Conservation (phyloP, 2,888 invertebrate species). For the Mesorhabditis spiculigera region DNA sequence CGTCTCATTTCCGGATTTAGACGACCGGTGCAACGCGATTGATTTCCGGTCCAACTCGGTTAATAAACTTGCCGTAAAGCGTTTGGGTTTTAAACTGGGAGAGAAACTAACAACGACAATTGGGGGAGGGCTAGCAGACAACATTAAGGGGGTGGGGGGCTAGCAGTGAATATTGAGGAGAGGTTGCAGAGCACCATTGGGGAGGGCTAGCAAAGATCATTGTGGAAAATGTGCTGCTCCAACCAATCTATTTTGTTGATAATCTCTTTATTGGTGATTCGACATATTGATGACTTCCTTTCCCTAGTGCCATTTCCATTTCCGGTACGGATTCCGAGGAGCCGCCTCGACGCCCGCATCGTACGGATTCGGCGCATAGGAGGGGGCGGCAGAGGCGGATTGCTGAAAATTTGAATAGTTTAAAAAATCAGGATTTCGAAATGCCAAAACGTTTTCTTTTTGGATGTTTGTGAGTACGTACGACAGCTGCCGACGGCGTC, state of each 20-base stretch:
- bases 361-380: conserved; percentile 7
- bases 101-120: no score
- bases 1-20: no score
- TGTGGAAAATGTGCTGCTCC: no score
- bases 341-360: conserved; percentile 35
- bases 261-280: conserved; percentile 2
- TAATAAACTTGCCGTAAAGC: no score
- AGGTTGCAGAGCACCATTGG: no score
- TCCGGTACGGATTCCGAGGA: conserved; percentile 31
- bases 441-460: not conserved
- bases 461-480: not conserved
- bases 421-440: not conserved
- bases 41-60: no score
- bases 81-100: no score
- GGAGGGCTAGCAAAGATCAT: no score
- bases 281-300: not conserved
- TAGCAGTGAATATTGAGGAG: no score
- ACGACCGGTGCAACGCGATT: no score
- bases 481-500: conserved; percentile 18
- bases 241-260: not conserved
- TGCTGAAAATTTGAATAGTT: not conserved
- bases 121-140: no score
- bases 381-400: conserved; percentile 7
- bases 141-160: no score
- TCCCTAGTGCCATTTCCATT: conserved; percentile 41